phyloP scores from a whole-genome alignment of 2,888 invertebrate genomes.

The Meteorus colon region DNA sequence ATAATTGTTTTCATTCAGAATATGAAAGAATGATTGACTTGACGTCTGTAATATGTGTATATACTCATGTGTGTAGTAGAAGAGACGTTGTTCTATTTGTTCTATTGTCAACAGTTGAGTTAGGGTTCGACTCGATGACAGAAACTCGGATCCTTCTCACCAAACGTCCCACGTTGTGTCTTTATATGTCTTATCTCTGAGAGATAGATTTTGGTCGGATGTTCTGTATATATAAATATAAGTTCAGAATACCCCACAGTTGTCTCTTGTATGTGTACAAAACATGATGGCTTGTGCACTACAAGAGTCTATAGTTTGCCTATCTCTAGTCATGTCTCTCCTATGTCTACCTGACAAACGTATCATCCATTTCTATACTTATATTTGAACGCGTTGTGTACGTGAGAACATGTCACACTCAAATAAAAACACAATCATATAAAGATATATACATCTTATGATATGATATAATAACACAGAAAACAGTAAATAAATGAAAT shows the following conservation, averaged over 20 bases:
- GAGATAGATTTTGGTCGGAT: conserved; percentile 63
- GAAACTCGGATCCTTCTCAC: conserved; percentile 46
- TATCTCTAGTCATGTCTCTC: conserved; percentile 37
- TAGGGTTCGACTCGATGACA: conserved; percentile 66
- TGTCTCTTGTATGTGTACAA: conserved; percentile 45
- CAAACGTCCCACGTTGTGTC: conserved; percentile 24
- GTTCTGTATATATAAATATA: conserved; percentile 30
- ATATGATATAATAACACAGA: not conserved
- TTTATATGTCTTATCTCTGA: conserved; percentile 60
- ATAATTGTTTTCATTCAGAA: not conserved
- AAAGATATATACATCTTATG: not conserved
- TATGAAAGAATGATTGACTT: not conserved
- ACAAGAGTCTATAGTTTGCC: conserved; percentile 33
- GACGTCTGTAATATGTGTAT: not conserved
- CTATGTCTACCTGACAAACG: conserved; percentile 37
- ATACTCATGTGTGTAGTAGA: not conserved
- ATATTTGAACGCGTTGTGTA: conserved; percentile 36
- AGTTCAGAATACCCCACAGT: conserved; percentile 24
- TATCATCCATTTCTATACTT: conserved; percentile 33
- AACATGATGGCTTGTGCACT: conserved; percentile 17
- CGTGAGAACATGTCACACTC: conserved; percentile 31
- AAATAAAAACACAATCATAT: conserved; percentile 12
- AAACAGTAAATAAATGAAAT: not conserved
- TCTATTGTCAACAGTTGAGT: conserved; percentile 66
- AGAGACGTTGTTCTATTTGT: conserved; percentile 45